Percentiles rank a stretch among this genome's conserved stretches.
phyloP scores from a whole-genome alignment of 1,140 invertebrate species.

The Schmidtea mediterranea region DNA sequence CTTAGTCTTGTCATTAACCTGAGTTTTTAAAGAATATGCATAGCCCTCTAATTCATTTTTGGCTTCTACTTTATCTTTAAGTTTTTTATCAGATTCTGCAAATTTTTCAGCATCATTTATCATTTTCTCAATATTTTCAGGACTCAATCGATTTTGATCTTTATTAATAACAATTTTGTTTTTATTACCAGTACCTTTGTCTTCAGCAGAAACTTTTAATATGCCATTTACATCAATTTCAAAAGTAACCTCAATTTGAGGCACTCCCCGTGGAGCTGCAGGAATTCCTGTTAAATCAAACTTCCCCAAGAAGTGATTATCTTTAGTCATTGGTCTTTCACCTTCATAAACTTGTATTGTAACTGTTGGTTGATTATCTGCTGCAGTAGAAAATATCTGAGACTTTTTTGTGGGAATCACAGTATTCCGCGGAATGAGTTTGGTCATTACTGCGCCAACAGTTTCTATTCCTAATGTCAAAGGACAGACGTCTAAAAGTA shows the following conservation, averaged over 20 bases:
- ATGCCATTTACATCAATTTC: slow-evolving; percentile 98
- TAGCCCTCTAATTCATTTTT: slow-evolving; percentile 67
- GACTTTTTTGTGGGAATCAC: slow-evolving; percentile 99
- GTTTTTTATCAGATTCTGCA: slow-evolving; percentile 6
- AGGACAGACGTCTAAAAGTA: slow-evolving; percentile 85
- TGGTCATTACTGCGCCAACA: slow-evolving; percentile 97
- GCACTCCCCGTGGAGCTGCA: slow-evolving; percentile 78
- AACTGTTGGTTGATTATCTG: slow-evolving; percentile 92
- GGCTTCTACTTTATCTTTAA: slow-evolving; percentile 74
- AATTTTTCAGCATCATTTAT: slow-evolving; percentile 7
- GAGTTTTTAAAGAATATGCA: slow-evolving; percentile 88
- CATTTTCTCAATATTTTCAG: slow-evolving; percentile 7
- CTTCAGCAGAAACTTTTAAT: slow-evolving; percentile 47
- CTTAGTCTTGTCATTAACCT: slow-evolving; percentile 86
- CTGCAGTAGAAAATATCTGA: slow-evolving; percentile 93
- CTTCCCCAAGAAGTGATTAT: slow-evolving; percentile 84
- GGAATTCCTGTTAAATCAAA: slow-evolving; percentile 94
- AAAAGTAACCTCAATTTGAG: slow-evolving; percentile 96
- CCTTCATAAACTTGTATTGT: slow-evolving; percentile 92
- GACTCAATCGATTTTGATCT: slow-evolving; percentile 52
- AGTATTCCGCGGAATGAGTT: slow-evolving; percentile 82
- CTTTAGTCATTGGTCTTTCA: slow-evolving; percentile 95
- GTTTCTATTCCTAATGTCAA: slow-evolving; percentile 96
- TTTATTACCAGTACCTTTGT: slow-evolving; percentile 81
- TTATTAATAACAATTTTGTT: slow-evolving; percentile 97